These are phyloP conservation scores for Neogale vison DNA, from an alignment of 2,113 vertebrate species.

Conservation along the genomic window DNA sequence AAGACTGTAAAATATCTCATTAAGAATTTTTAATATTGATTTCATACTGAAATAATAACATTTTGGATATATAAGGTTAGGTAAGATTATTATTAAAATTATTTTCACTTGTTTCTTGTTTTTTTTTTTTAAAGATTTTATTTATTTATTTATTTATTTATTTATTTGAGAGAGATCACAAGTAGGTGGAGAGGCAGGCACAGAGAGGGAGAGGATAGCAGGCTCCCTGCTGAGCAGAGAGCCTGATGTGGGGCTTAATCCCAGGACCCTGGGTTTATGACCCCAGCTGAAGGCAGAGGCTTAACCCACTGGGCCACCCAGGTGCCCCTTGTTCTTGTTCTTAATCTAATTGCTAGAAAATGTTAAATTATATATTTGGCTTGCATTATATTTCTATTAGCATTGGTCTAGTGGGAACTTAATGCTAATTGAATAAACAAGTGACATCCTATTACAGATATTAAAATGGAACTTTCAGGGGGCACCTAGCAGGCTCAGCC, in stretches of 20 bases:
- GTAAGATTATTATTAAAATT: background rate
- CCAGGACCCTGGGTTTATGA: too few species aligned
- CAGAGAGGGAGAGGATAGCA: too few species aligned
- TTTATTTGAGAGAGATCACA: too few species aligned
- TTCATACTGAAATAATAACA: background rate
- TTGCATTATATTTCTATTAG: background rate
- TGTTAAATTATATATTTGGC: background rate
- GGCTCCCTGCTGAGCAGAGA: too few species aligned
- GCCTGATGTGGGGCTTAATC: too few species aligned
- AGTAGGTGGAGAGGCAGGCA: too few species aligned
- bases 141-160: too few species aligned
- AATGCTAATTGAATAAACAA: background rate
- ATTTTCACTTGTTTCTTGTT: background rate
- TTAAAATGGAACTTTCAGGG: background rate
- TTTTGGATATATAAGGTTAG: background rate
- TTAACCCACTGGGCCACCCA: too few species aligned
- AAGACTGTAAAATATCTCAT: background rate
- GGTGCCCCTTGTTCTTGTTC: background rate
- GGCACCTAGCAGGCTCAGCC: background rate
- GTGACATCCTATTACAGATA: background rate
- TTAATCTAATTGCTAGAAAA: background rate
- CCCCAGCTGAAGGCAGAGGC: too few species aligned
- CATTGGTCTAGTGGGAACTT: background rate
- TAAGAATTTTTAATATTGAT: slow-evolving; percentile 4
- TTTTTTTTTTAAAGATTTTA: background rate